Base-by-base conservation (phyloP, 2,888 invertebrate species). In the Drosophila planitibia region DNA sequence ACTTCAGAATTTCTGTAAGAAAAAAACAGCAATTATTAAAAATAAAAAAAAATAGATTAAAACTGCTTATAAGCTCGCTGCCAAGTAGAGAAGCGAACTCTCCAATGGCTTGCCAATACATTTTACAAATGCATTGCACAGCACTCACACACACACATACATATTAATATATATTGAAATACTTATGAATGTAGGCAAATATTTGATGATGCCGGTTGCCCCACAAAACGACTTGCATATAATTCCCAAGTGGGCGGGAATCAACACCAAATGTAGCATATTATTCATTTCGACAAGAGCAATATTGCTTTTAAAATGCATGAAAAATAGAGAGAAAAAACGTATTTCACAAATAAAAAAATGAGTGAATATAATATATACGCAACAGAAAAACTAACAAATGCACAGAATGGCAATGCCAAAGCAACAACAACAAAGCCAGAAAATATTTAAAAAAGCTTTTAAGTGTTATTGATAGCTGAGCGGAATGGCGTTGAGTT, bases 381-480 rank as follows among this genome's bases (percentile, higher is more conserved):
- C 85, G 79, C 74, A 67, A 70, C 62, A 49, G 73, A 64, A 69
- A 69, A 82, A 79, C 77, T 68, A 83, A 83, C 74, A 84, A 85
- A 81, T 83, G 81, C 73, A 78, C 70, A 72, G 72, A 85, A 70
- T 63, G 41, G 51, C 60, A 70, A 62, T 59, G 75, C 55, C 49
- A 57, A 70, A 63, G 68, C 66, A 74, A 37, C 32, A 74, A 22
- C 58, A 74, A 55, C 60, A 73, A 49, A 37, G 63, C 39, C 67
- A 69, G 72, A 52, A 82, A 82, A 85, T 87, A 87, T 85, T 85
- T 85, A 83, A 85, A 85, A 85, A 85, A 85, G 87, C 85, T 85
- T 85, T 85, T 85, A 87, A 85, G 87, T 89, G 87, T 89, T 87
- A 87, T 87, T 87, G 87, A 87, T 87, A 87, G 87, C 82, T 88